These are phyloP conservation scores for Alcedo quadribrachys DNA, from an alignment of 2,797 vertebrate genomes.

Conservation along the genomic window DNA sequence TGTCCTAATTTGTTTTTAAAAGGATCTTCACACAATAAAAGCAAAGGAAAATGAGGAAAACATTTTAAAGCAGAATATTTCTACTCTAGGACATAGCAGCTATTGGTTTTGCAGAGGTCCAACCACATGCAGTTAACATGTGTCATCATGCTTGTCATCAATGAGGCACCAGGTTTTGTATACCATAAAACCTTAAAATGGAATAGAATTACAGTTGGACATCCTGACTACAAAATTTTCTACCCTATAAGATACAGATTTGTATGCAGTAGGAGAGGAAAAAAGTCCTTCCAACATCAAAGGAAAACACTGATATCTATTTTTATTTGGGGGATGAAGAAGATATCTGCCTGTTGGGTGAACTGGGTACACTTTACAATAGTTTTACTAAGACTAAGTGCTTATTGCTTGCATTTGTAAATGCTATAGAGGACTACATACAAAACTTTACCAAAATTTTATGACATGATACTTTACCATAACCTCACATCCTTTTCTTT, in stretches of 20 bases:
- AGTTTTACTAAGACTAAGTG: background rate
- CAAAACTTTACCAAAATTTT: background rate
- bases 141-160: background rate
- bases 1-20: background rate
- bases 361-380: background rate
- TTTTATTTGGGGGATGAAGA: background rate
- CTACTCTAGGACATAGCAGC: background rate
- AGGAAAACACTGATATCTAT: background rate
- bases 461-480: background rate
- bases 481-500: background rate
- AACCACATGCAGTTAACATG: background rate
- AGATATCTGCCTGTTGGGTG: background rate
- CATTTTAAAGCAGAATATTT: background rate
- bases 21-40: background rate
- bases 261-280: background rate
- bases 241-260: background rate
- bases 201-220: background rate
- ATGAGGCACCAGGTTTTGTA: background rate
- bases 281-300: background rate
- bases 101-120: background rate
- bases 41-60: background rate
- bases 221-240: background rate
- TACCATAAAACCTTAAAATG: background rate
- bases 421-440: accelerated
- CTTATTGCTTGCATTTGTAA: background rate